These are phyloP conservation scores for Melanogrammus aeglefinus DNA, from an alignment of 2,797 vertebrate genomes.

Conservation along the genomic window DNA sequence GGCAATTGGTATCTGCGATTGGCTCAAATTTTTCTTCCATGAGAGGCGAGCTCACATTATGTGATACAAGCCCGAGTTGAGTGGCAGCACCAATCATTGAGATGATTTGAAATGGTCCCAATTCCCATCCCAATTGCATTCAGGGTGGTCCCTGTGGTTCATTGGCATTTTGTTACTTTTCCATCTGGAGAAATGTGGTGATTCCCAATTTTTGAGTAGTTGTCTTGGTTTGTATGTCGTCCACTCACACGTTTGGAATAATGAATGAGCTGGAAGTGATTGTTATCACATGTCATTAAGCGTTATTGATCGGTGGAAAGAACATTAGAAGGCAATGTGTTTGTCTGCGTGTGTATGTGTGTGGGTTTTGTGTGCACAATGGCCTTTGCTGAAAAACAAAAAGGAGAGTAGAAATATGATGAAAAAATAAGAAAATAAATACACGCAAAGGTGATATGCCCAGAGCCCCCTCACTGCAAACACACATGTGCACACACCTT, in stretches of 20 bases:
- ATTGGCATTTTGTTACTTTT: no score
- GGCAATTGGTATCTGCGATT: no score
- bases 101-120: no score
- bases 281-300: neutral
- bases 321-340: neutral
- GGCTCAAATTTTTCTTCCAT: no score
- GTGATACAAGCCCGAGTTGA: no score
- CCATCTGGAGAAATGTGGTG: neutral
- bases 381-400: no score
- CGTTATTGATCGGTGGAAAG: neutral
- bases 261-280: neutral
- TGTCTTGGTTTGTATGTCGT: neutral
- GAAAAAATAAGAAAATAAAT: neutral
- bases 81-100: no score
- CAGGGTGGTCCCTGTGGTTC: no score
- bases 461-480: neutral
- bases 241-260: neutral
- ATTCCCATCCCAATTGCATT: no score
- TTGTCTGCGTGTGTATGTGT: neutral
- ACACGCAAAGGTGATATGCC: neutral
- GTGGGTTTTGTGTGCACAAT: no score
- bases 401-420: no score
- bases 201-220: neutral
- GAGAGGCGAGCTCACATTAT: no score
- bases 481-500: conserved; percentile 12